phyloP scores from a whole-genome alignment of 1,140 invertebrate genomes.

The Hyles euphorbiae region DNA sequence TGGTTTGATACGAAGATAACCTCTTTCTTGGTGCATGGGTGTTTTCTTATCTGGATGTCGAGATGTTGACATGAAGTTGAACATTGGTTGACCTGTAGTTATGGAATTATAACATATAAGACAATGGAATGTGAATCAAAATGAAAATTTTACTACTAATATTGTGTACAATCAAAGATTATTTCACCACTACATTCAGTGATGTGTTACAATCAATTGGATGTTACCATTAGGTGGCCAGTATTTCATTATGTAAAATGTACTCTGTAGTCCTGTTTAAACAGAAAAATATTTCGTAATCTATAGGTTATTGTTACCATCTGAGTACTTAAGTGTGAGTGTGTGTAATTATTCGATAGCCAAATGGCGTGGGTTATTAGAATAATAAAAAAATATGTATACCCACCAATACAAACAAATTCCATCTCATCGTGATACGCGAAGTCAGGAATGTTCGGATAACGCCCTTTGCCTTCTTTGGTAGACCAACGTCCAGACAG shows the following conservation, averaged over 20 bases:
- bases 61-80: constrained; percentile 76
- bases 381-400: background rate
- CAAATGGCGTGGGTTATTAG: too few relatives aligned
- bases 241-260: too few relatives aligned
- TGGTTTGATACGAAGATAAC: constrained; percentile 79
- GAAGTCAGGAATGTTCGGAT: constrained; percentile 79
- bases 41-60: constrained; percentile 74
- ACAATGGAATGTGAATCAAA: background rate
- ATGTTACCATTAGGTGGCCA: too few relatives aligned
- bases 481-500: constrained; percentile 79
- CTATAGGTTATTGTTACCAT: too few relatives aligned
- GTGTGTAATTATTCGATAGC: too few relatives aligned
- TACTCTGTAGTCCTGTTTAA: too few relatives aligned
- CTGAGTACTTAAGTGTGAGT: too few relatives aligned
- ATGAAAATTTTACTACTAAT: too few relatives aligned
- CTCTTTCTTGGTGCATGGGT: constrained; percentile 81
- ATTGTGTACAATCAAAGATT: too few relatives aligned
- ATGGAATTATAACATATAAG: background rate
- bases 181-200: too few relatives aligned
- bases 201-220: too few relatives aligned
- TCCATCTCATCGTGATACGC: constrained; percentile 78
- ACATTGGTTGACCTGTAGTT: constrained; percentile 43
- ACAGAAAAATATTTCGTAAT: too few relatives aligned
- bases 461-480: constrained; percentile 72
- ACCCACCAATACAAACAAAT: constrained; percentile 74